phyloP scores from a whole-genome alignment of 2,888 invertebrate genomes.

The Pristionchus exspectatus region DNA sequence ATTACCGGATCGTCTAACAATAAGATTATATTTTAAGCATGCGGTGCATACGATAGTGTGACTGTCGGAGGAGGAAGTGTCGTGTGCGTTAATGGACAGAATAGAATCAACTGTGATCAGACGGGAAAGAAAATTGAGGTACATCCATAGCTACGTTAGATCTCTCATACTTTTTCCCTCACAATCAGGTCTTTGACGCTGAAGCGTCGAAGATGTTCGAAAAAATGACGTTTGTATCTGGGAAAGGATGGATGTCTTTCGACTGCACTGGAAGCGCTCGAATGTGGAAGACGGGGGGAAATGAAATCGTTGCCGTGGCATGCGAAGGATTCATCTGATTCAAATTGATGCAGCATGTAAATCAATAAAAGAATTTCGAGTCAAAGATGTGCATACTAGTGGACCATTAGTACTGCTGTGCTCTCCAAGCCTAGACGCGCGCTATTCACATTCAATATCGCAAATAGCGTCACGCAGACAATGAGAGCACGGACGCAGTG shows the following conservation, averaged over 20 bases:
- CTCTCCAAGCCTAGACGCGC: no score
- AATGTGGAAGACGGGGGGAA: background rate
- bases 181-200: background rate
- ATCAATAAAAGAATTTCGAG: no score
- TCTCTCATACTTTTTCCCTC: background rate
- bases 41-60: background rate
- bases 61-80: background rate
- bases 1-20: no score
- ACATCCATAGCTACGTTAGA: no score
- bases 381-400: no score
- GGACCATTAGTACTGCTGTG: no score
- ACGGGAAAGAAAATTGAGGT: background rate
- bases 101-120: background rate
- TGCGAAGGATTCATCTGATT: slow-evolving; percentile 4
- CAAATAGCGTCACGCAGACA: no score
- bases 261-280: background rate
- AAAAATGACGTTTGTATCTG: slow-evolving; percentile 4
- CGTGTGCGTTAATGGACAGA: background rate
- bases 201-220: background rate
- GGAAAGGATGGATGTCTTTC: slow-evolving; percentile 30
- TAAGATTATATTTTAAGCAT: background rate
- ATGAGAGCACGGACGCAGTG: no score
- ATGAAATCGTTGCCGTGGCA: background rate
- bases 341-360: no score
- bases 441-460: no score